These are phyloP conservation scores for Emydocephalus ijimae DNA, from an alignment of 2,113 vertebrate genomes.

Conservation along the genomic window DNA sequence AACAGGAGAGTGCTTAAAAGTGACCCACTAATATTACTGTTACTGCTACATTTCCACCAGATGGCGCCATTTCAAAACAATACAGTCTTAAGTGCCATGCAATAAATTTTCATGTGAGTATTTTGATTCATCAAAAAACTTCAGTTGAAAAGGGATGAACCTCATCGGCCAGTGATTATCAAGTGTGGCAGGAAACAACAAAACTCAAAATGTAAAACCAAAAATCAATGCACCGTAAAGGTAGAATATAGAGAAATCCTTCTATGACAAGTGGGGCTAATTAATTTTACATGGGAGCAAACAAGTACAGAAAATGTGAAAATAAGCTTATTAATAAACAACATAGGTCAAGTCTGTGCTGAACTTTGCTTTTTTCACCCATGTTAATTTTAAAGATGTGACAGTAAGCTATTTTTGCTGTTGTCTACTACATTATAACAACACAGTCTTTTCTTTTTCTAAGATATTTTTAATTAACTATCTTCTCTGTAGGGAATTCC, in stretches of 20 bases:
- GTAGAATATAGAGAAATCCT: constrained; percentile 10
- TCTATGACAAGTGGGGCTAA: constrained; percentile 20
- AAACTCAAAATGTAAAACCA: constrained; percentile 28
- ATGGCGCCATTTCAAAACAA: constrained; percentile 63
- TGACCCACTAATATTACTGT: constrained; percentile 10
- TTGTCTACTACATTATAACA: background rate
- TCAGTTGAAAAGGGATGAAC: constrained; percentile 30
- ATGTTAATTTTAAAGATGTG: background rate
- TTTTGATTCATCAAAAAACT: constrained; percentile 34
- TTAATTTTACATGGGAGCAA: background rate
- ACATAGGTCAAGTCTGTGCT: background rate
- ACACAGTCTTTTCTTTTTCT: background rate
- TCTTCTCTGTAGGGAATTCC: background rate
- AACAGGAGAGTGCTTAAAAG: background rate
- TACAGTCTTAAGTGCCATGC: constrained; percentile 10
- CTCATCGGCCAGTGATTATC: constrained; percentile 38
- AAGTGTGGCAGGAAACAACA: constrained; percentile 10
- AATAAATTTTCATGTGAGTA: background rate
- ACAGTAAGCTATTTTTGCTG: background rate
- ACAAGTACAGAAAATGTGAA: constrained; percentile 21
- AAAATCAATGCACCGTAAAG: constrained; percentile 24
- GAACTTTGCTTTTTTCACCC: constrained; percentile 11
- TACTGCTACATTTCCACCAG: constrained; percentile 46
- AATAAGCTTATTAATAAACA: background rate
- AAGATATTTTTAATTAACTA: background rate